Evolutionary conservation across 2,888 invertebrate genomes (phyloP), one percentile per base, ranked within the genome.

Genomic region (Myathropa florea): DNA sequence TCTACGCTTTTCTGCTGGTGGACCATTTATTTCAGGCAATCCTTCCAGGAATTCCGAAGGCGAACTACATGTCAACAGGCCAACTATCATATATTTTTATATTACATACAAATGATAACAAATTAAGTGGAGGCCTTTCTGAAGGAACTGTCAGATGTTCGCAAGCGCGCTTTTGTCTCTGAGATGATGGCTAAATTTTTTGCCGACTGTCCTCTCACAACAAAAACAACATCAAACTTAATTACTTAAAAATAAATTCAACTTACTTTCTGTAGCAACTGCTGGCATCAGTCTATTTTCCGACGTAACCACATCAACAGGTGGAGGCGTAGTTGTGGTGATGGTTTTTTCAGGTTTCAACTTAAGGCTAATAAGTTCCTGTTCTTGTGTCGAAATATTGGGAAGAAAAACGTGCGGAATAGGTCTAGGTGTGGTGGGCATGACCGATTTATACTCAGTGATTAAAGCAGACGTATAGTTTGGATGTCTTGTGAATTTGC

Each of bases 401-500:
- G 89, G 30, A 12, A 83, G 21, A n/a, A 65, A 53, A 24, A 65
- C 24, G 46, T 90, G 89, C 57, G 89, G 14, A 65, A 88, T 88
- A 10, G 91, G 91, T 18, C 89, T 90, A 1, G 90, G 89, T 18
- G 92, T 91, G 57, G 90, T 90, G 61, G 89, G 67, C 21, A 75
- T 18, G 6, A 60, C 33, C 9, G 83, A 36, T 57, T 77, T 76
- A 14, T 61, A 70, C 64, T 85, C 63, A 1, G 83, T 83, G 3
- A 86, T 60, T 23, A 83, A 46, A 21, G 83, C 88, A 92, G 97
- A 97, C 88, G 96, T 97, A 92, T 97, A 98, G 93, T 97, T 97
- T 68, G 95, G 94, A 92, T 98, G 98, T 83, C 95, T 94, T 1
- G 97, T 97, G 92, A 98, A 98, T 94, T 97, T 97, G 93, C 98